Evolutionary conservation across 2,113 vertebrate species (phyloP).

Genomic region (Trematocara unimaculatum): DNA sequence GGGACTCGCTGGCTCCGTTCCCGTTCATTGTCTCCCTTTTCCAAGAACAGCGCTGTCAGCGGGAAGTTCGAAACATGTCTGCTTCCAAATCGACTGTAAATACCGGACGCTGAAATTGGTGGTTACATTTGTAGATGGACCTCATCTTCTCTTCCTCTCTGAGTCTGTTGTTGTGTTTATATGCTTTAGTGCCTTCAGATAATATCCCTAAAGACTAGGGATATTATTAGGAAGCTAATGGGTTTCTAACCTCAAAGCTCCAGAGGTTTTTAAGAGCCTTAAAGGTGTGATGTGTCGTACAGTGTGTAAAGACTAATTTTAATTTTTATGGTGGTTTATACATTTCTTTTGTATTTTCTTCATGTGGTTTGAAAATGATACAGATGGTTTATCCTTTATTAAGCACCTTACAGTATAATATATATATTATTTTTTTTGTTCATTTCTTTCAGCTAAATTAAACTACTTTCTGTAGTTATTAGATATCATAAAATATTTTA

Average conservation of each 20-base stretch:
- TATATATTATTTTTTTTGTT: neutral
- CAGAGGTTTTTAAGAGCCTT: neutral
- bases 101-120: neutral
- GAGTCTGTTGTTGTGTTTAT: neutral
- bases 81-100: neutral
- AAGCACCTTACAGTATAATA: neutral
- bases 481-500: neutral
- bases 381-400: neutral
- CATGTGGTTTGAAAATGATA: neutral
- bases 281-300: neutral
- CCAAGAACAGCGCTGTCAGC: constrained; percentile 9
- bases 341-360: neutral
- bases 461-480: rapidly evolving
- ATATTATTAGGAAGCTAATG: neutral
- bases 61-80: constrained; percentile 20
- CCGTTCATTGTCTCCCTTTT: constrained; percentile 20
- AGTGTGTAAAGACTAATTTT: neutral
- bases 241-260: neutral
- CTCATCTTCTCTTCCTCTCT: neutral
- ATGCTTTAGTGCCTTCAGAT: neutral
- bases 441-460: neutral
- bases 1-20: neutral
- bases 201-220: neutral
- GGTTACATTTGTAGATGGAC: neutral
- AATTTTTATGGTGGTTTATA: neutral